phyloP scores from a whole-genome alignment of 2,797 vertebrate species.

The Ptychadena robeensis region DNA sequence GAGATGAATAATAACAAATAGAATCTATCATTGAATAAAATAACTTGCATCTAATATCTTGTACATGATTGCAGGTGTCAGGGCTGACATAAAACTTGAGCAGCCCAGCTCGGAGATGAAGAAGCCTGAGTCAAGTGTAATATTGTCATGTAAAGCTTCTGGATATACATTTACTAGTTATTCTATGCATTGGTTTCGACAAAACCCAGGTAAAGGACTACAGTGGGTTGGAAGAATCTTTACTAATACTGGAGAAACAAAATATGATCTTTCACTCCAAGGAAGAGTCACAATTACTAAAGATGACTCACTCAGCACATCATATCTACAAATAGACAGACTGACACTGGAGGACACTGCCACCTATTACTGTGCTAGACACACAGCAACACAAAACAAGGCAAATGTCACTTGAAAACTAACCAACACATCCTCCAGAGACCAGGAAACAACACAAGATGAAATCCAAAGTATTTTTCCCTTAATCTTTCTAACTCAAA shows the following conservation, averaged over 20 bases:
- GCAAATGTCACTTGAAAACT: not conserved
- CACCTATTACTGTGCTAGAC: constrained; percentile 8
- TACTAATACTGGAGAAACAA: not conserved
- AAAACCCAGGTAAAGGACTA: constrained; percentile 1
- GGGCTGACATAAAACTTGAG: not conserved
- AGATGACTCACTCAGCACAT: not conserved
- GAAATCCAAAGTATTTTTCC: no score
- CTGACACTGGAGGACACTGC: not conserved
- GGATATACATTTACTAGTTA: not conserved
- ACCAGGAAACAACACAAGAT: not conserved
- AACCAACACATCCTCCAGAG: not conserved
- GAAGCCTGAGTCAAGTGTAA: not conserved
- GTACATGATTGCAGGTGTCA: not conserved
- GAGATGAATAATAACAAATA: not conserved
- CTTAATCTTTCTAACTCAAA: no score
- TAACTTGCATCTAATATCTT: not conserved
- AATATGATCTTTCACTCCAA: not conserved
- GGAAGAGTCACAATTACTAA: constrained; percentile 1
- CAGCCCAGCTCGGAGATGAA: not conserved
- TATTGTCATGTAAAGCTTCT: not conserved
- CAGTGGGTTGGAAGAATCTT: not conserved
- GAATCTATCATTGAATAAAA: not conserved
- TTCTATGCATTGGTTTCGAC: not conserved
- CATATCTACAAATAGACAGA: constrained; percentile 1
- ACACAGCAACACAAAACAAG: constrained; percentile 3